These are phyloP conservation scores for Acropternis orthonyx DNA, from an alignment of 2,797 vertebrate species.

Conservation along the genomic window DNA sequence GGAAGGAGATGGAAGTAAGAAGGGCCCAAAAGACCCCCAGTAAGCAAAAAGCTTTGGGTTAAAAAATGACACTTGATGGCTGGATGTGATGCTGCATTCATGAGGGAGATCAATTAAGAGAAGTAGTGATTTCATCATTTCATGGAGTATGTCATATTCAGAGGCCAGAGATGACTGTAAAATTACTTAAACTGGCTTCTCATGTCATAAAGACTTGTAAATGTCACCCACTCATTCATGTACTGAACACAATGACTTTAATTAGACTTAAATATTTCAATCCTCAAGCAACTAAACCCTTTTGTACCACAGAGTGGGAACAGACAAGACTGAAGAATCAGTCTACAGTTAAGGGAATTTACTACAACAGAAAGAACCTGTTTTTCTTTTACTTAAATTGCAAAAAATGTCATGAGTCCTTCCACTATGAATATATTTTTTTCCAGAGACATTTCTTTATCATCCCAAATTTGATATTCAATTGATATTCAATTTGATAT, in stretches of 20 bases:
- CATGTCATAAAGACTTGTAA: slow-evolving; percentile 46
- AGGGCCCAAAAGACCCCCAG: background rate
- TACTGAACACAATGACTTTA: slow-evolving; percentile 54
- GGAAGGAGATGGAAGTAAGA: background rate
- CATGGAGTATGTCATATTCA: slow-evolving; percentile 25
- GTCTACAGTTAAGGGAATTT: background rate
- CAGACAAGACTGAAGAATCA: background rate
- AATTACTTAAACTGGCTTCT: slow-evolving; percentile 54
- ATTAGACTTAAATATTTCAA: slow-evolving; percentile 60
- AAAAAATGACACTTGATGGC: background rate
- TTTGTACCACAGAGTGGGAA: slow-evolving; percentile 11
- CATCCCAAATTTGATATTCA: background rate
- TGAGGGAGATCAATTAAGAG: slow-evolving; percentile 10
- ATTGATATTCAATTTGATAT: background rate
- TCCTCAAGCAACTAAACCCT: slow-evolving; percentile 15
- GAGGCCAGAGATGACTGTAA: slow-evolving; percentile 50
- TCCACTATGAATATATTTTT: background rate
- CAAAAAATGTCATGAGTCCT: background rate
- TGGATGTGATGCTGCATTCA: background rate
- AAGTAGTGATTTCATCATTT: slow-evolving; percentile 42
- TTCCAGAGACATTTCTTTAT: background rate
- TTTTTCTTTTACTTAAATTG: background rate
- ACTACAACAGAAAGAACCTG: background rate
- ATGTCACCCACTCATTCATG: slow-evolving; percentile 55
- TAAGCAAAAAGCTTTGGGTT: background rate